Percentiles rank a stretch among this genome's conserved stretches.
phyloP scores from a whole-genome alignment of 2,888 invertebrate species.

The Selenia dentaria region DNA sequence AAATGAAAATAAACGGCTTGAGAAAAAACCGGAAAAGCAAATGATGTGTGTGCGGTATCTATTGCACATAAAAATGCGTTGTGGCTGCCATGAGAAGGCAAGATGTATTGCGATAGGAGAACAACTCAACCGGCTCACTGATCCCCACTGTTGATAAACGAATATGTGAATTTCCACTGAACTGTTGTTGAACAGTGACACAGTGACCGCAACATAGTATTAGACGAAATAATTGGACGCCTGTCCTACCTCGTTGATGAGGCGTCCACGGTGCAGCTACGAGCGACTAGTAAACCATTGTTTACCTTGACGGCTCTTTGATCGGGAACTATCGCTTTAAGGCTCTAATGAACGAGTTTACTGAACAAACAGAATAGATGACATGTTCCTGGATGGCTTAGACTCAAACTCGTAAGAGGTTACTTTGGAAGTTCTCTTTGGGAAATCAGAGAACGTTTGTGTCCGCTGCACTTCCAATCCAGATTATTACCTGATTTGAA shows the following conservation, averaged over 20 bases:
- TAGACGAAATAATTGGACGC: slow-evolving; percentile 49
- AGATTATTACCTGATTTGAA: too few relatives aligned
- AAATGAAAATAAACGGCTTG: too few relatives aligned
- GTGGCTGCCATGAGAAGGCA: too few relatives aligned
- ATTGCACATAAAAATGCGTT: too few relatives aligned
- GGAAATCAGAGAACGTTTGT: neutral
- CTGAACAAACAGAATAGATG: slow-evolving; percentile 18
- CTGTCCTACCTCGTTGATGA: slow-evolving; percentile 56
- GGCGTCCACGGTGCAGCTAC: slow-evolving; percentile 47
- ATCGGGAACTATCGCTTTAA: slow-evolving; percentile 33
- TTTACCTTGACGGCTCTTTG: slow-evolving; percentile 47
- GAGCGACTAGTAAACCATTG: slow-evolving; percentile 51
- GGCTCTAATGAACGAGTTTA: slow-evolving; percentile 32
- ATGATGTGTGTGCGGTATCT: too few relatives aligned
- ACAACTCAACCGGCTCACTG: too few relatives aligned
- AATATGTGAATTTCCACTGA: too few relatives aligned
- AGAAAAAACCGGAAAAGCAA: too few relatives aligned
- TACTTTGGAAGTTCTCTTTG: neutral
- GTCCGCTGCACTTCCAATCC: too few relatives aligned
- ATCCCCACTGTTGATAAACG: too few relatives aligned
- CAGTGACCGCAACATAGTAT: slow-evolving; percentile 1
- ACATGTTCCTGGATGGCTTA: slow-evolving; percentile 7
- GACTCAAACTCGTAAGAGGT: neutral
- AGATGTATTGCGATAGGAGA: too few relatives aligned
- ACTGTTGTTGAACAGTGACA: slow-evolving; percentile 20